These are phyloP conservation scores for Phoxinus phoxinus DNA, from an alignment of 2,113 vertebrate genomes.

Conservation along the genomic window DNA sequence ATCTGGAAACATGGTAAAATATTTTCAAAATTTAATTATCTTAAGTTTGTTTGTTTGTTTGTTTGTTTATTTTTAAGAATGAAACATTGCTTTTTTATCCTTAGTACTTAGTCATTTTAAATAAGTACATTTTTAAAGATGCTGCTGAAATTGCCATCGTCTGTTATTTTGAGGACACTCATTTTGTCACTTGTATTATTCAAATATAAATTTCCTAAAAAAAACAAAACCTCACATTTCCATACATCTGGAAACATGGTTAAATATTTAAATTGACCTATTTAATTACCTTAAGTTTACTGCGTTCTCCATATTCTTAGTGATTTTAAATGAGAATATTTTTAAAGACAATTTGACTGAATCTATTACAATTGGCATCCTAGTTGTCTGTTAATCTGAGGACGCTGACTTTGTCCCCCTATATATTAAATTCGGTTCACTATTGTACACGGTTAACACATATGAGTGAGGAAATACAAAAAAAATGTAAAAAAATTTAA, in stretches of 20 bases:
- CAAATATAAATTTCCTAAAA: background rate
- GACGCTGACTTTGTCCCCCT: background rate
- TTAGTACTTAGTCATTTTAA: background rate
- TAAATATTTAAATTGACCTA: background rate
- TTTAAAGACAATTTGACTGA: background rate
- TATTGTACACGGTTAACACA: conserved; percentile 43
- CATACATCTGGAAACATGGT: background rate
- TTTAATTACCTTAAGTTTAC: background rate
- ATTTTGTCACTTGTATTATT: background rate
- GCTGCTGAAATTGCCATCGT: background rate
- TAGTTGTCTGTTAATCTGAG: background rate
- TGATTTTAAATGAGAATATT: background rate
- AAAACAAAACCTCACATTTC: background rate
- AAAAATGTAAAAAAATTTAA: background rate
- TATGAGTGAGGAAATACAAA: background rate
- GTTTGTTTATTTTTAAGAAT: background rate
- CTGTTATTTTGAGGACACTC: background rate
- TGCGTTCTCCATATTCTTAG: background rate
- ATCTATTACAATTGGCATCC: background rate
- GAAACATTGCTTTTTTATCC: background rate
- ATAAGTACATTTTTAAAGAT: background rate
- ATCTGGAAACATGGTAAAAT: background rate
- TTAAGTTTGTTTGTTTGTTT: background rate
- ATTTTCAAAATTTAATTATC: background rate
- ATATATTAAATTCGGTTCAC: conserved; percentile 24